Percentiles rank a stretch among this genome's conserved stretches.
phyloP scores from a whole-genome alignment of 2,113 vertebrate species.

The Datnioides undecimradiatus region DNA sequence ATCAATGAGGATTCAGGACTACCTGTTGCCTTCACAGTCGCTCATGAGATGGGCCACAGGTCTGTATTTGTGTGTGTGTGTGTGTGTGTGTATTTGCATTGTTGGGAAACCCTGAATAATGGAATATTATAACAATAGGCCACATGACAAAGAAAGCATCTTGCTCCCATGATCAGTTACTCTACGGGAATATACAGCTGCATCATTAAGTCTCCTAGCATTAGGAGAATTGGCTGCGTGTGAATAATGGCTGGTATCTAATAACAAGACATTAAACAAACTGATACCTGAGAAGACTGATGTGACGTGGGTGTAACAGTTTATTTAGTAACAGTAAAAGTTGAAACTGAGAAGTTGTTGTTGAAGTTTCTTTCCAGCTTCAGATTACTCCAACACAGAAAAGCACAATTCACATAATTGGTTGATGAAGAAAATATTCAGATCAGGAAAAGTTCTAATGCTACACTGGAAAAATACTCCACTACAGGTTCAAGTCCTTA shows the following conservation, averaged over 20 bases:
- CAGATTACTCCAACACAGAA: slow-evolving; percentile 5
- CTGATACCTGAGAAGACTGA: slow-evolving; percentile 20
- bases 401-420: not conserved
- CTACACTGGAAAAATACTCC: no score
- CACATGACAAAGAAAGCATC: slow-evolving; percentile 20
- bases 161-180: not conserved
- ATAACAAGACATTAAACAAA: slow-evolving; percentile 9
- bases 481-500: no score
- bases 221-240: slow-evolving; percentile 8
- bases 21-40: slow-evolving; percentile 95
- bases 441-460: no score
- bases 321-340: not conserved
- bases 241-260: slow-evolving; percentile 42
- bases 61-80: slow-evolving; percentile 64
- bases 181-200: slow-evolving; percentile 10
- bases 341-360: not conserved
- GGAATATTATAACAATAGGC: slow-evolving; percentile 7
- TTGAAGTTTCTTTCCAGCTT: not conserved
- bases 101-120: not conserved
- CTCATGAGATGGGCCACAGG: slow-evolving; percentile 99
- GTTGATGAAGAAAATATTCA: no score
- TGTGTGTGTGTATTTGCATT: slow-evolving; percentile 8
- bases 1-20: slow-evolving; percentile 98
- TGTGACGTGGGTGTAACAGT: not conserved
- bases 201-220: slow-evolving; percentile 9